These are phyloP conservation scores for Cylas formicarius DNA, from an alignment of 1,140 invertebrate species.

Conservation along the genomic window DNA sequence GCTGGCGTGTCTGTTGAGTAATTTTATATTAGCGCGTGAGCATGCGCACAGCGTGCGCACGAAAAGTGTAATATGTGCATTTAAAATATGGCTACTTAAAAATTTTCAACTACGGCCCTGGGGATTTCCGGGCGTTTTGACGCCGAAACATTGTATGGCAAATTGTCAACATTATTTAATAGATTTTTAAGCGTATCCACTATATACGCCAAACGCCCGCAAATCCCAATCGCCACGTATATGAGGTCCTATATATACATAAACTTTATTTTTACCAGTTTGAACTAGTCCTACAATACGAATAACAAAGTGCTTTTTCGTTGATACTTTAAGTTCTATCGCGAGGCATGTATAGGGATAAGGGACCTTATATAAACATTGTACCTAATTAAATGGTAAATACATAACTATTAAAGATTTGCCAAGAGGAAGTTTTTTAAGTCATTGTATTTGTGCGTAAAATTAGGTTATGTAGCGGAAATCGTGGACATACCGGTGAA, in stretches of 20 bases:
- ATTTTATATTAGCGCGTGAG: too few species aligned
- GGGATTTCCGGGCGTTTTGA: slow-evolving; percentile 1
- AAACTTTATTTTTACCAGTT: slow-evolving; percentile 6
- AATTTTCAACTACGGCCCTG: not conserved
- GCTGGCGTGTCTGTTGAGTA: too few species aligned
- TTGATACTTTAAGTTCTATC: slow-evolving; percentile 3
- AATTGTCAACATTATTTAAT: slow-evolving; percentile 16
- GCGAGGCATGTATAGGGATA: not conserved
- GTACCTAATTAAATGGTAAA: slow-evolving; percentile 2
- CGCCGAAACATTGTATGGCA: slow-evolving; percentile 11
- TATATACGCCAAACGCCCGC: slow-evolving; percentile 2
- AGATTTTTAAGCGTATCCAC: slow-evolving; percentile 8
- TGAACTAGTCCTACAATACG: slow-evolving; percentile 4
- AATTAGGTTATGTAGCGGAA: slow-evolving; percentile 1
- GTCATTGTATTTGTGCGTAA: not conserved
- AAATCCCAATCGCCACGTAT: not conserved
- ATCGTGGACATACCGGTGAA: not conserved
- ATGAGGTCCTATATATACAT: not conserved
- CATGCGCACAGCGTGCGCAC: not conserved
- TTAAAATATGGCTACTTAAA: slow-evolving; percentile 1
- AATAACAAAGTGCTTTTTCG: not conserved
- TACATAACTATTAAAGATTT: not conserved
- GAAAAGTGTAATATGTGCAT: slow-evolving; percentile 1
- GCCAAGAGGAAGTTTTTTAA: not conserved
- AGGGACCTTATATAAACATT: slow-evolving; percentile 2